Evolutionary conservation across 2,113 vertebrate species (phyloP), one percentile per base, ranked within the genome.

Genomic region (Lepus americanus): DNA sequence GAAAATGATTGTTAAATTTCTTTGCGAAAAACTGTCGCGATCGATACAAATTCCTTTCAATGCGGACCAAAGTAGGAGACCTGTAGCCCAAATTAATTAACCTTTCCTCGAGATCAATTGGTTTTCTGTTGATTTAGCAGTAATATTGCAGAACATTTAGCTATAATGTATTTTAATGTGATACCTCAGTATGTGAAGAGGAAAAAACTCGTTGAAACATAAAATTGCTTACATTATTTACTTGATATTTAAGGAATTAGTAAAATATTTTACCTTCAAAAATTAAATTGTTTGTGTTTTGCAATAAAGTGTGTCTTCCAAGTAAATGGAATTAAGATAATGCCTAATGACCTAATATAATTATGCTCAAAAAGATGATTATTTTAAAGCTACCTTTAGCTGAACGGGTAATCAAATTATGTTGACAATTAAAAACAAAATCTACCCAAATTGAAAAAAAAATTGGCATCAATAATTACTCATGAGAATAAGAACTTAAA

Each of bases 91-190:
- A 97, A 97, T 89, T 96, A 98, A 97, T 17, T 76, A 95, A 98
- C 74, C 69, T 92, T 96, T 96, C 91, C 70, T 84, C 77, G 85
- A 92, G 73, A 97, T 97, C 95, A 96, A 92, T 97, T 93, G 93
- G 73, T 89, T 94, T 49, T 12, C 22, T 87, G 97, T 97, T 96
- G 95, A 95, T 97, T 97, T 97, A 96, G 96, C 94, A 96, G 92
- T 72, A 91, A 96, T 97, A 92, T 81, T 95, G 66, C 3, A 96
- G 95, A 98, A 82, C 89, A 84, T 93, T 76, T 96, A 92, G 67
- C 80, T 73, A 96, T 96, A 96, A 95, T 95, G 95, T 98, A 63
- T 97, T 98, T 97, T 96, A 95, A 96, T 94, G 83, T 64, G 84
- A 95, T 95, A 96, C 92, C 92, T 96, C 77, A 95, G 39, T 92